Conservation (phyloP, 2,797 vertebrate genomes). For the Centroberyx gerrardi region DNA sequence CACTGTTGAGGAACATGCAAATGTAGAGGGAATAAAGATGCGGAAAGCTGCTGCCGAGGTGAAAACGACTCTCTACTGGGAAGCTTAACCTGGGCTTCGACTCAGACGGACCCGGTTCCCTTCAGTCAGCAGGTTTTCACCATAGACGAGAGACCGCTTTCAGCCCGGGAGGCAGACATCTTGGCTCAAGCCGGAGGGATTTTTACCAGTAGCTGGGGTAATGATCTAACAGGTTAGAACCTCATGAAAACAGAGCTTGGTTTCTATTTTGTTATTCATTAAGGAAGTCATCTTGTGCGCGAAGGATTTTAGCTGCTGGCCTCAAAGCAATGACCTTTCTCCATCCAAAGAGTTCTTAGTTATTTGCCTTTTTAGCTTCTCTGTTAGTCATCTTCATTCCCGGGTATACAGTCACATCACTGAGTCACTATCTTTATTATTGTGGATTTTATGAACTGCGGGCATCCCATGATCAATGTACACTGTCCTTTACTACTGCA, state of each 20-base stretch:
- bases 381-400: not conserved
- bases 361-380: not conserved
- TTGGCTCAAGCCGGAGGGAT: not conserved
- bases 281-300: not conserved
- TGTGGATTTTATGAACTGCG: conserved; percentile 8
- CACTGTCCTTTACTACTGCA: conserved; percentile 27
- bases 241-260: not conserved
- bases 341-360: not conserved
- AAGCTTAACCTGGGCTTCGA: conserved; percentile 13
- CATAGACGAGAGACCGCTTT: conserved; percentile 23
- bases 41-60: conserved; percentile 21
- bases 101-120: conserved; percentile 15
- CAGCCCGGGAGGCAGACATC: conserved; percentile 15
- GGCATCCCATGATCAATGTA: not conserved
- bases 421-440: not conserved
- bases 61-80: conserved; percentile 3
- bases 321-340: not conserved
- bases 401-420: not conserved
- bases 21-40: not conserved
- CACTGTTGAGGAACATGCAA: not conserved
- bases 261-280: not conserved
- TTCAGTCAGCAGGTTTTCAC: conserved; percentile 21
- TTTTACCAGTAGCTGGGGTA: not conserved
- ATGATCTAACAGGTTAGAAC: not conserved
- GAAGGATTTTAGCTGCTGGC: not conserved